These are phyloP conservation scores for Diabrotica balteata DNA, from an alignment of 2,888 invertebrate genomes.

Conservation along the genomic window DNA sequence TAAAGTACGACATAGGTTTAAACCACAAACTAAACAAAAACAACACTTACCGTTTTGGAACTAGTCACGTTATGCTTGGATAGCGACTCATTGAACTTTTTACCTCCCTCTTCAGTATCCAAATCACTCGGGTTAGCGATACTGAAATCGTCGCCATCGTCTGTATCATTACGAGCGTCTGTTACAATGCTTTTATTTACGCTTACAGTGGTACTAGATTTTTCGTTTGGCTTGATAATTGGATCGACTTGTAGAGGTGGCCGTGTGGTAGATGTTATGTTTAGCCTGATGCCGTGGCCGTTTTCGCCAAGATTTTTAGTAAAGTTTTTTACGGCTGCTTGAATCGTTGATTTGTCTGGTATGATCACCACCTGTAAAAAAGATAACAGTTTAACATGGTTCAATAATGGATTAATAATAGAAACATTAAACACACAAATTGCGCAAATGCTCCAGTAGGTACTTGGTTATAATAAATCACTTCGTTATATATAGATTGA, in stretches of 20 bases:
- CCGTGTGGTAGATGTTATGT: constrained; percentile 33
- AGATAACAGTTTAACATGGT: neutral
- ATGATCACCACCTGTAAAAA: constrained; percentile 17
- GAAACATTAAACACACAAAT: too few species aligned
- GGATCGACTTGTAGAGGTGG: constrained; percentile 26
- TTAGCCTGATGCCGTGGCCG: constrained; percentile 60
- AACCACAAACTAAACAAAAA: neutral
- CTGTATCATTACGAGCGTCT: constrained; percentile 22
- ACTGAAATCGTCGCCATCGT: constrained; percentile 41
- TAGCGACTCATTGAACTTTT: constrained; percentile 57
- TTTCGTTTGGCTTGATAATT: constrained; percentile 4
- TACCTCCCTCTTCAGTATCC: constrained; percentile 48
- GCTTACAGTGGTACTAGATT: neutral
- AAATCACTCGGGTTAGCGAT: constrained; percentile 52
- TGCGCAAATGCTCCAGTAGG: neutral
- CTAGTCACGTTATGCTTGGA: constrained; percentile 62
- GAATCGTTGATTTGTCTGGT: constrained; percentile 1
- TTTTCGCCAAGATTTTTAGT: constrained; percentile 60
- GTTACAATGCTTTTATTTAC: constrained; percentile 8
- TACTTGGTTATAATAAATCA: neutral
- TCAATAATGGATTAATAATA: too few species aligned
- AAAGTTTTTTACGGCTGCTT: constrained; percentile 2
- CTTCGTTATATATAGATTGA: neutral
- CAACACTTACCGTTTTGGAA: constrained; percentile 49
- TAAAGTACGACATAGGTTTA: too few species aligned